phyloP scores from a whole-genome alignment of 2,797 vertebrate genomes.

The Odontamblyopus rebecca region DNA sequence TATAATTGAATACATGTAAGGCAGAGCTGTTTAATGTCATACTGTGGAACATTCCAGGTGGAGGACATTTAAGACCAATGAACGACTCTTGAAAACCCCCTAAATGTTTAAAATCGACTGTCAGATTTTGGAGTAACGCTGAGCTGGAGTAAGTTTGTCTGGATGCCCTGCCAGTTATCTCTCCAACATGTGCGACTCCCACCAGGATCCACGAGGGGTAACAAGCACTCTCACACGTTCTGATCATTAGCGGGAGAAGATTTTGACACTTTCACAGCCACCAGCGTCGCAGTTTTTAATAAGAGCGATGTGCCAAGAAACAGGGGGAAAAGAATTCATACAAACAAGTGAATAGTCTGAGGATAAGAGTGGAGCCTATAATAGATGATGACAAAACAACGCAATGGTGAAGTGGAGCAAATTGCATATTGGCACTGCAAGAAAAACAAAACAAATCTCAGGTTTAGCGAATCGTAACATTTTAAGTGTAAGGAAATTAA shows the following conservation, averaged over 20 bases:
- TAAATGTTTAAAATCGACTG: too few species aligned
- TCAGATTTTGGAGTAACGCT: not conserved
- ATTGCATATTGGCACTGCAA: not conserved
- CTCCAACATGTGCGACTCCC: conserved; percentile 44
- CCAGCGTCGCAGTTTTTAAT: conserved; percentile 20
- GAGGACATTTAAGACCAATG: too few species aligned
- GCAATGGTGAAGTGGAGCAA: not conserved
- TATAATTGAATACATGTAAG: too few species aligned
- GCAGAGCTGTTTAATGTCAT: too few species aligned
- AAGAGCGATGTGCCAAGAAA: conserved; percentile 15
- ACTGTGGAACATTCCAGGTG: too few species aligned
- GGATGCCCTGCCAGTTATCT: conserved; percentile 33
- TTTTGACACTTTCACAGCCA: conserved; percentile 37
- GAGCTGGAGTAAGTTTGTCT: conserved; percentile 17
- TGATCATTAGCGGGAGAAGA: conserved; percentile 45
- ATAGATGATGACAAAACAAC: not conserved
- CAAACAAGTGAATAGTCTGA: conserved; percentile 1
- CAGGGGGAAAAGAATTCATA: not conserved
- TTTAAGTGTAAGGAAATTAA: not conserved
- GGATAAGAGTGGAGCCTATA: not conserved
- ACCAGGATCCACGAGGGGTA: conserved; percentile 37
- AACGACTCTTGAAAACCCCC: too few species aligned
- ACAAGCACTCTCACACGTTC: conserved; percentile 45
- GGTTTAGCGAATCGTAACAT: not conserved
- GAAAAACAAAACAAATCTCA: not conserved